Conservation (phyloP, 2,113 vertebrate species). For the Ctenodactylus gundi region DNA sequence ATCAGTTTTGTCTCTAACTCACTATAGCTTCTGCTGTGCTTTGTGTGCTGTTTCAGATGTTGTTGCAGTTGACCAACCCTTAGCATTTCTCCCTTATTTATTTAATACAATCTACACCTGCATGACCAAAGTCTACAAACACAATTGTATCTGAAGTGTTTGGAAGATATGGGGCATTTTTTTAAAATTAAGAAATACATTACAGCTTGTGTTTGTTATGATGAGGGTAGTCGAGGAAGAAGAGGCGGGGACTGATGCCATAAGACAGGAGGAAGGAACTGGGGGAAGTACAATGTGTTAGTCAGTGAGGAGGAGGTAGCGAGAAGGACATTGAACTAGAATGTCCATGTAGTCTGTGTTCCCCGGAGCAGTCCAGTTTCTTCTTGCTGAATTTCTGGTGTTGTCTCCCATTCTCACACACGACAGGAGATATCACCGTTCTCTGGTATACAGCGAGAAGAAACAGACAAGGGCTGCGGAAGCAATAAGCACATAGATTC, state of each 20-base stretch:
- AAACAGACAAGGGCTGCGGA: neutral
- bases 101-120: neutral
- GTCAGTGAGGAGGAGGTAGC: neutral
- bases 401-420: neutral
- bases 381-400: neutral
- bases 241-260: neutral
- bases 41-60: neutral
- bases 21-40: neutral
- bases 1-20: neutral
- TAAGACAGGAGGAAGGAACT: too few relatives aligned
- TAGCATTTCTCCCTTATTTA: neutral
- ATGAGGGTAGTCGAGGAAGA: neutral
- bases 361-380: neutral
- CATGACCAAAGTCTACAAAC: neutral
- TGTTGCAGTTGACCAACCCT: neutral
- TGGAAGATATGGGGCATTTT: neutral
- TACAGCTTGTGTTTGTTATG: neutral
- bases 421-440: neutral
- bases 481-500: neutral
- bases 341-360: neutral
- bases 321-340: neutral
- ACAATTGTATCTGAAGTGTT: neutral
- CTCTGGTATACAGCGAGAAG: neutral
- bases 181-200: neutral
- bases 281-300: neutral